phyloP scores from a whole-genome alignment of 64 coral and sea anemone genomes.

The Porites lutea region DNA sequence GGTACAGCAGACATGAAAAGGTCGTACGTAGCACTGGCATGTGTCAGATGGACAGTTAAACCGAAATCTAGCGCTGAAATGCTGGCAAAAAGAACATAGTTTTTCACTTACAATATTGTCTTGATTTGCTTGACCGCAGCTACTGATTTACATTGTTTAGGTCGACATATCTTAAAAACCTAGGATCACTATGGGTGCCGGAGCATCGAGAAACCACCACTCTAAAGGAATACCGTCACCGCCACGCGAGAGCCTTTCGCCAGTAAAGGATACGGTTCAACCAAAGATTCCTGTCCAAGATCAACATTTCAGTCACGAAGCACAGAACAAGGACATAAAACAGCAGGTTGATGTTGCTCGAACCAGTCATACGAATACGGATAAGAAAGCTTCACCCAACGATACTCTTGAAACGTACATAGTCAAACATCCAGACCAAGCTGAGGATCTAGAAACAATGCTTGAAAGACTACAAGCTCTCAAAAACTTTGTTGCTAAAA shows the following conservation, averaged over 20 bases:
- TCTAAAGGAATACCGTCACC: neutral
- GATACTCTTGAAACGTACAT: neutral
- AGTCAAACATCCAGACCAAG: neutral
- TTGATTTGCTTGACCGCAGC: too few relatives aligned
- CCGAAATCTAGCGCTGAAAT: too few relatives aligned
- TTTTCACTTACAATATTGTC: too few relatives aligned
- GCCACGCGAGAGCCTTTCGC: too few relatives aligned
- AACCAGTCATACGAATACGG: neutral
- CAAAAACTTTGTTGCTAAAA: neutral
- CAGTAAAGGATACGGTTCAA: too few relatives aligned
- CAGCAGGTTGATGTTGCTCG: too few relatives aligned
- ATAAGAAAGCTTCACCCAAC: neutral
- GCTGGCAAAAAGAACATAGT: too few relatives aligned
- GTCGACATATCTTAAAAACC: too few relatives aligned
- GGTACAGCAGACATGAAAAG: too few relatives aligned
- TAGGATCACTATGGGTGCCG: neutral
- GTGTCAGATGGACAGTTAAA: too few relatives aligned
- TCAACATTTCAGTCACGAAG: neutral
- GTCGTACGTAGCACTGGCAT: too few relatives aligned
- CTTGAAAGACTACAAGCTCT: neutral
- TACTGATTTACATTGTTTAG: too few relatives aligned
- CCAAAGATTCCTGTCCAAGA: neutral
- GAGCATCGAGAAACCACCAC: neutral
- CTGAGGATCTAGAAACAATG: neutral
- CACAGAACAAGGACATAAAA: neutral